phyloP scores from a whole-genome alignment of 2,888 invertebrate genomes.

The Seira sanloemensis region DNA sequence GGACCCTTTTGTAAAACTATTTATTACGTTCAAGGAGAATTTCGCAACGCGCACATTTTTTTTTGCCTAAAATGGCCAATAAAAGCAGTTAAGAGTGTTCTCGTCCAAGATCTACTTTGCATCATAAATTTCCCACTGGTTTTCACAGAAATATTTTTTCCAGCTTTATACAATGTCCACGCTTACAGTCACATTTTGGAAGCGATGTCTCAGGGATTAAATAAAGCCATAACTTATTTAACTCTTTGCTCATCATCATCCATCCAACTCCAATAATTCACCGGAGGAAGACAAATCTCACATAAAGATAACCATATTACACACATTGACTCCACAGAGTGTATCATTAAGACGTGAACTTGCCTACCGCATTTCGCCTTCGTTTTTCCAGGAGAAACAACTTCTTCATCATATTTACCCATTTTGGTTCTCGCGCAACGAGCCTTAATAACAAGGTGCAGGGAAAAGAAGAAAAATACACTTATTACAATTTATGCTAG shows the following conservation, averaged over 20 bases:
- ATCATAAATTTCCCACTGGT: background rate
- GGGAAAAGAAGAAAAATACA: background rate
- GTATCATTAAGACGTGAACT: constrained; percentile 46
- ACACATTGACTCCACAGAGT: constrained; percentile 15
- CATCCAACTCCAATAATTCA: background rate
- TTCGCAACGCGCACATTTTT: constrained; percentile 27
- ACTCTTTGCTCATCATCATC: background rate
- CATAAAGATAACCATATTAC: constrained; percentile 22
- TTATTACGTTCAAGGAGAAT: constrained; percentile 12
- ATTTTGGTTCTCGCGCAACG: constrained; percentile 44
- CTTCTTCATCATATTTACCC: constrained; percentile 15
- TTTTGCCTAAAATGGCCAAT: background rate
- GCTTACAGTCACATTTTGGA: too few relatives aligned
- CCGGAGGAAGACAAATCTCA: background rate
- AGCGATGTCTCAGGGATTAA: constrained; percentile 38
- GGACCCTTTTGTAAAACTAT: constrained; percentile 9
- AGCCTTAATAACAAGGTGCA: constrained; percentile 53
- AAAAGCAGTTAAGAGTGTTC: background rate
- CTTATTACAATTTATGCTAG: constrained; percentile 20
- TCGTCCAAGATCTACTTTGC: background rate
- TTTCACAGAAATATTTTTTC: background rate
- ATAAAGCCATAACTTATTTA: constrained; percentile 57
- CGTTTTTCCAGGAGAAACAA: constrained; percentile 23
- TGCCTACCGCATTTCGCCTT: constrained; percentile 64
- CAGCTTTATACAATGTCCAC: too few relatives aligned